Evolutionary conservation across 1,140 invertebrate genomes (phyloP).

Genomic region (Pseudomyrmex pallidus): DNA sequence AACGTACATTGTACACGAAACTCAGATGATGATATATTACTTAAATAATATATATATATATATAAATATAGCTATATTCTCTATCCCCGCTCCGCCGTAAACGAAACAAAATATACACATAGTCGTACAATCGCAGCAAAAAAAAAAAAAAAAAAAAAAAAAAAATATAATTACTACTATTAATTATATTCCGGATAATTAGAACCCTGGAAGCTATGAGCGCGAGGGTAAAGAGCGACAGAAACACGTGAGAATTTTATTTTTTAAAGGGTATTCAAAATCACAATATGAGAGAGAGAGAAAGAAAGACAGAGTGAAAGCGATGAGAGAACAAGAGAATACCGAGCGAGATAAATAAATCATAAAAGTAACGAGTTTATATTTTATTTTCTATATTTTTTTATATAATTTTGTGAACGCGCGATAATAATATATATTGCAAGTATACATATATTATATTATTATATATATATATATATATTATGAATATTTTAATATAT

Average conservation of each 20-base stretch:
- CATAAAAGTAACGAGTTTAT: constrained; percentile 77
- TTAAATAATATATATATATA: not conserved
- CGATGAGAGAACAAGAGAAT: constrained; percentile 37
- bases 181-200: constrained; percentile 47
- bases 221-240: constrained; percentile 32
- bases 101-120: constrained; percentile 33
- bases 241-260: constrained; percentile 60
- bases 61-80: constrained; percentile 5
- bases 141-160: constrained; percentile 19
- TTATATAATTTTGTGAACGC: constrained; percentile 85
- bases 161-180: constrained; percentile 14
- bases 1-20: constrained; percentile 37
- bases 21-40: constrained; percentile 36
- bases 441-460: constrained; percentile 75
- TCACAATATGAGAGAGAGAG: constrained; percentile 61
- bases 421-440: constrained; percentile 85
- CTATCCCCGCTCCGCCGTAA: constrained; percentile 20
- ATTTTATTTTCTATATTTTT: constrained; percentile 86
- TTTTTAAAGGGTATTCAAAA: constrained; percentile 64
- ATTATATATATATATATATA: constrained; percentile 79
- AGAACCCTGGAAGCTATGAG: constrained; percentile 41
- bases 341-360: constrained; percentile 49
- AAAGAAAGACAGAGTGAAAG: constrained; percentile 59
- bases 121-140: constrained; percentile 23
- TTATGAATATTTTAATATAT: constrained; percentile 85